Evolutionary conservation across 2,113 vertebrate genomes (phyloP), one percentile per base, ranked within the genome.

Genomic region (Aldabrachelys gigantea): DNA sequence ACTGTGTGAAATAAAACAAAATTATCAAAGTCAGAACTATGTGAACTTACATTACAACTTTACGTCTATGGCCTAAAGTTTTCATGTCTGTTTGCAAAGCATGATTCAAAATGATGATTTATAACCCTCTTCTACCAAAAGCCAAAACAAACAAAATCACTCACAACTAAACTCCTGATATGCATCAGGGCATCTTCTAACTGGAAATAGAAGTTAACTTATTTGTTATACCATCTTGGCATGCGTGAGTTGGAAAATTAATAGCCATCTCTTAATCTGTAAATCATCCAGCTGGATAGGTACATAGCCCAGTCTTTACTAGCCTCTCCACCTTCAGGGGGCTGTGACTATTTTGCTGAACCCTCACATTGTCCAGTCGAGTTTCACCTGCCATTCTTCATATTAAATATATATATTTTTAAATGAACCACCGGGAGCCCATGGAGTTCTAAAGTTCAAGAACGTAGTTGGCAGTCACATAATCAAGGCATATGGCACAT

Each of bases 361-460:
- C 82, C 9, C 24, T 38, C 29, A 72, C 17, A 24, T 92, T 86
- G 93, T 83, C 38, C 75, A 69, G 62, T 69, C 8, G 82, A 92
- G 38, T 59, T 13, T 90, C 56, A 90, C 41, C 22, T 86, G 50
- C 31, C 78, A 78, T 59, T 85, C 52, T 62, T 11, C 22, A 25
- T 89, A 92, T 82, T 52, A 90, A 89, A 87, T 52, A n/a, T 87
- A 47, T n/a, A 80, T 97, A 9, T 90, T 91, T 94, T 87, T 88
- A 91, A 96, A 82, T 9, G 88, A 97, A 94, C 78, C 65, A 9
- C 5, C 8, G n/a, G 38, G 44, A 94, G 22, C 89, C 80, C 89
- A 82, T 90, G 87, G 59, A 91, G 89, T 96, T 96, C 91, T 90
- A 93, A 96, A 96, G 94, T 91, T 75, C 92, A 91, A 76, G 75